phyloP scores from a whole-genome alignment of 2,888 invertebrate species.

The Chalcosyrphus nemorum region DNA sequence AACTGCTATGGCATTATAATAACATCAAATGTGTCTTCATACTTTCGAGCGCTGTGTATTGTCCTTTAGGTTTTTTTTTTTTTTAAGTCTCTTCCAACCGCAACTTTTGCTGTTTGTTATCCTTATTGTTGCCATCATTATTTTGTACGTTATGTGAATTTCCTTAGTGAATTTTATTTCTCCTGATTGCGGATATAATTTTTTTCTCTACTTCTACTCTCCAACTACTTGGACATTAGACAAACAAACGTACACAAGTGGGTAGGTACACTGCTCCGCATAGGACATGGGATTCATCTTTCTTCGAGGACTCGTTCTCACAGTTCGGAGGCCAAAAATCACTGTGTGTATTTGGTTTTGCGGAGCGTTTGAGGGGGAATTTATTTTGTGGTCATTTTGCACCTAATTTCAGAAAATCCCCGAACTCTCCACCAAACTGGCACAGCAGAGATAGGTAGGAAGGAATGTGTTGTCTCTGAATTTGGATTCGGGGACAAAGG shows the following conservation, averaged over 20 bases:
- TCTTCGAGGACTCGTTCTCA: conserved; percentile 3
- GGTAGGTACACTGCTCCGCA: neutral
- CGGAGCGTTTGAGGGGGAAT: conserved; percentile 1
- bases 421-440: conserved; percentile 29
- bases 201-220: conserved; percentile 37
- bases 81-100: conserved; percentile 14
- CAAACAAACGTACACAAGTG: conserved; percentile 19
- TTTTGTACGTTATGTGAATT: conserved; percentile 73
- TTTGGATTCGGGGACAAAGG: conserved; percentile 58
- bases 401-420: conserved; percentile 77
- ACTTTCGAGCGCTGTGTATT: conserved; percentile 21
- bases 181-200: conserved; percentile 72
- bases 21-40: conserved; percentile 72
- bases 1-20: conserved; percentile 72
- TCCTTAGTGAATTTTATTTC: conserved; percentile 72
- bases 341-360: conserved; percentile 27
- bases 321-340: conserved; percentile 62
- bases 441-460: too few relatives aligned
- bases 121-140: conserved; percentile 73
- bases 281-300: conserved; percentile 28
- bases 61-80: conserved; percentile 23
- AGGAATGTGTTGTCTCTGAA: conserved; percentile 28
- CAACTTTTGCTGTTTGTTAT: conserved; percentile 72
- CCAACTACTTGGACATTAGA: conserved; percentile 38
- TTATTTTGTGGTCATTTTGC: conserved; percentile 79